These are phyloP conservation scores for Clarias batrachus DNA, from an alignment of 2,113 vertebrate species.

Conservation along the genomic window DNA sequence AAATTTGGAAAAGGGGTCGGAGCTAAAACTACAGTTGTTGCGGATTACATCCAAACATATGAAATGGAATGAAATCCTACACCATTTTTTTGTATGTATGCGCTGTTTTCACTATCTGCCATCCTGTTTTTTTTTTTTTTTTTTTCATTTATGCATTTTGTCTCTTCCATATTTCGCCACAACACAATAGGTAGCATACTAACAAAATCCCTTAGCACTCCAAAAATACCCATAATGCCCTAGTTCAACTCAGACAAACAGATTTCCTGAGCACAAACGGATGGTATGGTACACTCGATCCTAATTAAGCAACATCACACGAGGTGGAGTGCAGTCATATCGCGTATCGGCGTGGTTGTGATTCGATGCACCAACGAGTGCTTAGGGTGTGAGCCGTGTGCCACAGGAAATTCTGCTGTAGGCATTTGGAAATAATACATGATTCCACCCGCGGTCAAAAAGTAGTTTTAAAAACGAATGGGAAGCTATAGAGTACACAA, in stretches of 20 bases:
- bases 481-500: background rate
- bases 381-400: background rate
- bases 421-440: background rate
- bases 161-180: background rate
- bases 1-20: background rate
- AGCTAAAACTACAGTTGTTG: background rate
- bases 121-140: background rate
- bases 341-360: background rate
- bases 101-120: background rate
- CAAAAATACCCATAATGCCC: background rate
- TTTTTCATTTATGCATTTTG: background rate
- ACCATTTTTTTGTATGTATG: background rate
- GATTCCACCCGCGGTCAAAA: background rate
- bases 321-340: background rate
- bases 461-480: background rate
- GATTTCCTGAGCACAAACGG: background rate
- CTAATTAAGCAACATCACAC: background rate
- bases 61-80: background rate
- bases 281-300: background rate
- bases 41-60: background rate
- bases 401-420: background rate
- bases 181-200: background rate
- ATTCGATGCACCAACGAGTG: background rate
- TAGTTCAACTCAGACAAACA: background rate
- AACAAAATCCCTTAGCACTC: background rate